Base-by-base conservation (phyloP, 2,797 vertebrate species). In the Lacerta bilineata region DNA sequence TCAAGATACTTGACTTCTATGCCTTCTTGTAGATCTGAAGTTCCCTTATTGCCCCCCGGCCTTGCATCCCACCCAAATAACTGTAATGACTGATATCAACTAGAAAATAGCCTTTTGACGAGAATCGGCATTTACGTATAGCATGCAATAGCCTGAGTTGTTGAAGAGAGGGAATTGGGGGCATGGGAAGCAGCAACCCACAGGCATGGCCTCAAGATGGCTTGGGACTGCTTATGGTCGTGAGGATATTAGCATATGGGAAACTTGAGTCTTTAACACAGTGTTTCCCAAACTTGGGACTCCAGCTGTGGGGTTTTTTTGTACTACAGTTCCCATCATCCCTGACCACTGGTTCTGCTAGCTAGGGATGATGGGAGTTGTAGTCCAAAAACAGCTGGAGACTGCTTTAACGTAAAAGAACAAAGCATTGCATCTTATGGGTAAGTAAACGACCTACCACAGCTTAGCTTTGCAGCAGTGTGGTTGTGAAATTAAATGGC, bases 21-120 rank as follows among this genome's bases (percentile, higher is more conserved):
- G 7, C n/a, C 33, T 71, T 17, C 76, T 68, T 74, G 23, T 50
- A 72, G 17, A 50, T 55, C 77, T 81, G 77, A 81, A 80, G 33
- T 46, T 79, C 41, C 25, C 77, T 64, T 36, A 25, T 81, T 64
- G 41, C 33, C 41, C n/a, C 33, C 33, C 33, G 20, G 64, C 46
- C 74, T 77, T 78, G 23, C 41, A 18, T 41, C 29, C 50, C 55
- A 75, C 50, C 18, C 17, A 23, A 39, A 41, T 84, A 84, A 72
- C 74, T 77, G 75, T 55, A 78, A 78, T 55, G 78, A 79, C 46
- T 11, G 33, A 39, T 85, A 85, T 85, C 39, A 50, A 41, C 74
- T 25, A 66, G 77, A 50, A 68, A 71, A 29, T 39, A 80, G 29
- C 11, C 8, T 36, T 50, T 80, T 75, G 23, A 25, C n/a, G 33